A percentile compares a stretch with the other conserved stretches of the same genome.
Conservation (phyloP, 2,113 vertebrate genomes). For the Phasianus colchicus region DNA sequence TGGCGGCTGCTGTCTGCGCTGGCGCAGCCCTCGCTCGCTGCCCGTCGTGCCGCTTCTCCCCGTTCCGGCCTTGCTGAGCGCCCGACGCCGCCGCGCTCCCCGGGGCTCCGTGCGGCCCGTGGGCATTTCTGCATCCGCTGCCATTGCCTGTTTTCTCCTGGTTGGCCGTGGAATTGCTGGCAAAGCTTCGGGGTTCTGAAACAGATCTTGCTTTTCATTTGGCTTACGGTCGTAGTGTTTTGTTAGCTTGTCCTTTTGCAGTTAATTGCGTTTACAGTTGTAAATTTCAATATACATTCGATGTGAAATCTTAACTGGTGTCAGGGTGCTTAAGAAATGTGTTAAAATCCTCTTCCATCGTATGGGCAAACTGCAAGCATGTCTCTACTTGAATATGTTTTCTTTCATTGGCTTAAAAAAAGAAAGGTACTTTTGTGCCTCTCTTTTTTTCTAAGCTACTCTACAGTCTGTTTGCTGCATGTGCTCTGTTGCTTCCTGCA, state of each 20-base stretch:
- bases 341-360: not conserved
- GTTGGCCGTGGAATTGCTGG: not conserved
- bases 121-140: not conserved
- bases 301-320: not conserved
- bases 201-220: not conserved
- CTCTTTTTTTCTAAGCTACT: not conserved
- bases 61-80: not conserved
- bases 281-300: not conserved
- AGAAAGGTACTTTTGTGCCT: not conserved
- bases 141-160: not conserved
- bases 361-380: not conserved
- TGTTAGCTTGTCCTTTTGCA: not conserved
- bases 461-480: not conserved
- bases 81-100: not conserved
- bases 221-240: not conserved
- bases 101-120: not conserved
- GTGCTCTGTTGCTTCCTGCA: not conserved
- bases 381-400: not conserved
- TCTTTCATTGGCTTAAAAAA: not conserved
- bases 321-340: not conserved
- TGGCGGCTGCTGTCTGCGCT: not conserved
- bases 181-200: not conserved
- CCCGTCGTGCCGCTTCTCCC: too few relatives aligned
- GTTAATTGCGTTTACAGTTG: not conserved
- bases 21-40: not conserved